These are phyloP conservation scores for Stictonetta naevosa DNA, from an alignment of 2,113 vertebrate species.

Conservation along the genomic window DNA sequence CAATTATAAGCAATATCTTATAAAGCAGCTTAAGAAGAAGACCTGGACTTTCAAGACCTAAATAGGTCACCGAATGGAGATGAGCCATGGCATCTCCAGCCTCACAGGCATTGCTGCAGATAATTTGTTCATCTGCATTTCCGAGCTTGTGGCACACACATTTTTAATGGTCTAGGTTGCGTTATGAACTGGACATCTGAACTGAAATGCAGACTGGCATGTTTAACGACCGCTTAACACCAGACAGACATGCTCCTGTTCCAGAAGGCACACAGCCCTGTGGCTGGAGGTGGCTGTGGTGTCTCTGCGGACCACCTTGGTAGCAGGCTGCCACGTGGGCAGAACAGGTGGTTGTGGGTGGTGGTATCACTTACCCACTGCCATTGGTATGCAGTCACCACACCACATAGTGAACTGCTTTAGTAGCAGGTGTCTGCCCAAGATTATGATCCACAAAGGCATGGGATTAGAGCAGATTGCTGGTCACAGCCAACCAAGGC, in stretches of 20 bases:
- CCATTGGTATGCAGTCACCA: constrained; percentile 31
- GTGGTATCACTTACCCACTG: constrained; percentile 50
- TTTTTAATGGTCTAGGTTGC: not conserved
- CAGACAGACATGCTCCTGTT: not conserved
- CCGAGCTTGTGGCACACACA: fast-evolving
- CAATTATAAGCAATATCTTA: not conserved
- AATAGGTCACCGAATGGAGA: not conserved
- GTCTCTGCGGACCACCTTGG: not conserved
- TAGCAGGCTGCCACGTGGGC: not conserved
- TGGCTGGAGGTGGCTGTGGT: not conserved
- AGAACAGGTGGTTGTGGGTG: constrained; percentile 68
- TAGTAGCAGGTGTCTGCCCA: constrained; percentile 41
- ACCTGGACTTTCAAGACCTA: not conserved
- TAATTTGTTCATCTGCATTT: not conserved
- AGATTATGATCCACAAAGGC: constrained; percentile 4
- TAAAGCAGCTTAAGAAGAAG: not conserved
- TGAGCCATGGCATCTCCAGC: not conserved
- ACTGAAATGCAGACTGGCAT: not conserved
- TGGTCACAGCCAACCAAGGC: not conserved
- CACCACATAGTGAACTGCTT: not conserved
- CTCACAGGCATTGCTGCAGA: not conserved
- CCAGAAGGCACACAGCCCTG: not conserved
- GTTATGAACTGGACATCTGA: not conserved
- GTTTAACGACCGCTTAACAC: not conserved
- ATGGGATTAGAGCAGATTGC: not conserved